Base-by-base conservation (phyloP, 2,797 vertebrate genomes). In the Nannoperca obscura region DNA sequence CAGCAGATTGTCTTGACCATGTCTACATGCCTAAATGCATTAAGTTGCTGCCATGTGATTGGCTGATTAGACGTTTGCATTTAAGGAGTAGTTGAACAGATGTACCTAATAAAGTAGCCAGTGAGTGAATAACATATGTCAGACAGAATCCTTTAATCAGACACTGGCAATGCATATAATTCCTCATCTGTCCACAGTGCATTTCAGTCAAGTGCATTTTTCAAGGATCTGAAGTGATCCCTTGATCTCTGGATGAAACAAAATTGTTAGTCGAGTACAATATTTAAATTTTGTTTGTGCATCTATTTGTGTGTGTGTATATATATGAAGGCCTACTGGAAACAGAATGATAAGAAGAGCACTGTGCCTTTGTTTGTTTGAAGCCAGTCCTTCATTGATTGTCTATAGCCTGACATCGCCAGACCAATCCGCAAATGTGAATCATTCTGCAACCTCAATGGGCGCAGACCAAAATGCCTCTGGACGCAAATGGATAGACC, bases 311-410 rank as follows among this genome's bases (percentile, higher is more conserved):
- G 52, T 73, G 24, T 27, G 24, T 27, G 22, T 61, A 4, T 32
- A 49, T 54, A 49, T 54, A 54, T 30, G 36, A 57, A 62, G 46
- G 32, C 40, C 44, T 42, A 46, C 49, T 30, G 42, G 44, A 55
- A 47, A 24, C n/a, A 58, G 4, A n/a, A 24, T 15, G 38, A 50
- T 27, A 66, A 85, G 76, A 66, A 44, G 44, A 32, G 27, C n/a
- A 17, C 24, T 44, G 67, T 53, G 58, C 42, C 34, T 78, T 81
- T 84, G 76, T 81, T 75, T 74, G 71, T 69, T 78, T 80, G 74
- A 76, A 79, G 74, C 73, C 76, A 53, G 50, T 1, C 42, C 24
- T 73, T 85, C 80, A 88, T 76, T 84, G 85, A 90, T 89, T 82
- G 81, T 52, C 74, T 83, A 38, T 38, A 38, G 36, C 36, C 9